Conservation (phyloP, 2,888 invertebrate species). For the Eledona agricola region DNA sequence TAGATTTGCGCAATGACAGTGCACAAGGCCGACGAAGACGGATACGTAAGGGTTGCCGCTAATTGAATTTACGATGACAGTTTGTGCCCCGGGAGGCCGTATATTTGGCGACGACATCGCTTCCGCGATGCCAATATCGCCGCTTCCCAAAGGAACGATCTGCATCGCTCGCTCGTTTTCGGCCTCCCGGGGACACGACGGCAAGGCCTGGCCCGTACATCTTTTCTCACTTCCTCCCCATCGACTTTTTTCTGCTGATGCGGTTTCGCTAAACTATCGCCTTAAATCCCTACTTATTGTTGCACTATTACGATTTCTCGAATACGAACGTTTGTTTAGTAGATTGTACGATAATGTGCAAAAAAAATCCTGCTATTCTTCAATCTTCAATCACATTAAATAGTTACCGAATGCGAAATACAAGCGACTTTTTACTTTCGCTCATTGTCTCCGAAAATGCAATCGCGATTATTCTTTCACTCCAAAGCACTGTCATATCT, state of each 20-base stretch:
- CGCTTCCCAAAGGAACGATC: conserved; percentile 60
- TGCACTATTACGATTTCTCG: too few relatives aligned
- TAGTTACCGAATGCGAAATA: too few relatives aligned
- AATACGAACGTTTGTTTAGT: too few relatives aligned
- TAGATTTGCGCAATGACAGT: conserved; percentile 22
- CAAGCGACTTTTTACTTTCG: too few relatives aligned
- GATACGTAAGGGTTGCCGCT: conserved; percentile 55
- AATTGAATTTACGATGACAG: conserved; percentile 63
- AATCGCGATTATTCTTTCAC: too few relatives aligned
- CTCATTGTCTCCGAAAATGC: too few relatives aligned
- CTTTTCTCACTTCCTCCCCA: conserved; percentile 12
- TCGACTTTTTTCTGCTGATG: conserved; percentile 22
- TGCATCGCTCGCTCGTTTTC: conserved; percentile 48
- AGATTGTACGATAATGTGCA: too few relatives aligned
- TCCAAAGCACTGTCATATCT: too few relatives aligned
- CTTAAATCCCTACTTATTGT: too few relatives aligned
- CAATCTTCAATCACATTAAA: too few relatives aligned
- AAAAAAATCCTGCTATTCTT: too few relatives aligned
- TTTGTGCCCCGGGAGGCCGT: conserved; percentile 60
- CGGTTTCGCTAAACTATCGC: too few relatives aligned
- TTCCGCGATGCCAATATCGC: conserved; percentile 61
- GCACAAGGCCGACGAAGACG: conserved; percentile 44
- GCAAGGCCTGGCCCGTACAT: conserved; percentile 22
- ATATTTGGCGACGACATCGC: conserved; percentile 62
- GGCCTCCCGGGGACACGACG: conserved; percentile 38